Evolutionary conservation across 2,888 invertebrate species (phyloP).

Genomic region (Mythimna lalbum): DNA sequence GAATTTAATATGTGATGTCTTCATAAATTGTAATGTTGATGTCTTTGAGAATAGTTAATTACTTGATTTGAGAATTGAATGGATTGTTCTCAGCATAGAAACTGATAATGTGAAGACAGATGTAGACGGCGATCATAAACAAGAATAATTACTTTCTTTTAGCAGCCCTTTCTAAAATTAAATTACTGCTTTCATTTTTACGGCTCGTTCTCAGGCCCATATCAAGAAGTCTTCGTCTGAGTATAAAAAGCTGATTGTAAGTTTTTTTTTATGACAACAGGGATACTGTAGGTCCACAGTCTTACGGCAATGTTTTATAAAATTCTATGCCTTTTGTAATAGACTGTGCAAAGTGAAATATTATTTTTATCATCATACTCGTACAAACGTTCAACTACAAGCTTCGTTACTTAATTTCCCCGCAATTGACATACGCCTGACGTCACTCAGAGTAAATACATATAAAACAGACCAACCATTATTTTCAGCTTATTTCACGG

Average conservation of each 20-base stretch:
- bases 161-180: background rate
- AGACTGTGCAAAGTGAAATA: background rate
- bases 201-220: background rate
- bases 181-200: background rate
- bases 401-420: constrained; percentile 28
- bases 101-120: background rate
- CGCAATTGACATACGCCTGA: constrained; percentile 58
- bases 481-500: constrained; percentile 39
- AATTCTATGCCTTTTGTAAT: background rate
- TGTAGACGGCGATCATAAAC: constrained; percentile 1
- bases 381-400: background rate
- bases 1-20: constrained; percentile 40
- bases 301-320: background rate
- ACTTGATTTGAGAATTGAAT: constrained; percentile 4
- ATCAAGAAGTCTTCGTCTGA: background rate
- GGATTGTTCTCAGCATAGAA: background rate
- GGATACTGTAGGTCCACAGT: background rate
- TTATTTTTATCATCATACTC: constrained; percentile 1
- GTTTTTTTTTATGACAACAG: background rate
- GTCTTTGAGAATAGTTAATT: background rate
- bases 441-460: constrained; percentile 30
- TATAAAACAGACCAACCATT: constrained; percentile 24
- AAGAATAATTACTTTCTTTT: constrained; percentile 4
- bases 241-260: background rate
- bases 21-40: constrained; percentile 26